Evolutionary conservation across 92 coral and sea anemone genomes (phyloP).

Genomic region (Umimayanthus chanpuru): DNA sequence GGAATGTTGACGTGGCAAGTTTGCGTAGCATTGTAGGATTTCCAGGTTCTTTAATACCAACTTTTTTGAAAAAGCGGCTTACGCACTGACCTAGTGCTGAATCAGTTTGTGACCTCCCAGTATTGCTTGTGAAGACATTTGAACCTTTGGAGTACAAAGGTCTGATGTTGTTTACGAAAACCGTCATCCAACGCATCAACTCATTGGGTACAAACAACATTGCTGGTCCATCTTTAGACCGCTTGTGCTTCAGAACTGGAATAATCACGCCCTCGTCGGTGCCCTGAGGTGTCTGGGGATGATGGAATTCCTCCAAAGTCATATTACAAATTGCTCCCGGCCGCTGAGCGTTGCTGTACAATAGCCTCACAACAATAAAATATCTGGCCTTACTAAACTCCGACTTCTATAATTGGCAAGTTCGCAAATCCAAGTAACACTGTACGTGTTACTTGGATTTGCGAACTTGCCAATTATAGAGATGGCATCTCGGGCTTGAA

Average conservation of each 20-base stretch:
- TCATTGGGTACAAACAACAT: conserved; percentile 4
- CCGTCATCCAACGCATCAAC: conserved; percentile 7
- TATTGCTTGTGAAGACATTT: conserved; percentile 3
- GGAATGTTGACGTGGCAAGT: conserved; percentile 6
- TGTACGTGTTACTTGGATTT: conserved; percentile 4
- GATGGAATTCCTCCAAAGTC: conserved; percentile 6
- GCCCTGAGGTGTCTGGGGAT: conserved; percentile 9
- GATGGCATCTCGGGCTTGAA: conserved; percentile 7
- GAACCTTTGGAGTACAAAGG: conserved; percentile 6
- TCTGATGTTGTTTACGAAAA: conserved; percentile 3
- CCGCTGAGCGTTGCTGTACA: conserved; percentile 8
- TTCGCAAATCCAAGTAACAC: conserved; percentile 5
- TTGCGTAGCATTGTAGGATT: conserved; percentile 5
- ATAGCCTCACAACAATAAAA: conserved; percentile 3
- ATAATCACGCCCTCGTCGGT: conserved; percentile 7
- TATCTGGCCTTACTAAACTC: conserved; percentile 5
- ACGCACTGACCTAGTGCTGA: conserved; percentile 7
- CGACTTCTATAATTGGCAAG: conserved; percentile 3
- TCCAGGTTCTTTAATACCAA: conserved; percentile 4
- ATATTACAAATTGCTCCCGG: conserved; percentile 5
- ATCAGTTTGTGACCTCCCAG: conserved; percentile 6
- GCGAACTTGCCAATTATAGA: conserved; percentile 5
- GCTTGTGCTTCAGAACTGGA: conserved; percentile 6
- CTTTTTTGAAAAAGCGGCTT: conserved; percentile 4
- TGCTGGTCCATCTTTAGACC: conserved; percentile 6